phyloP scores from a whole-genome alignment of 2,797 vertebrate species.

The Danio choprae region DNA sequence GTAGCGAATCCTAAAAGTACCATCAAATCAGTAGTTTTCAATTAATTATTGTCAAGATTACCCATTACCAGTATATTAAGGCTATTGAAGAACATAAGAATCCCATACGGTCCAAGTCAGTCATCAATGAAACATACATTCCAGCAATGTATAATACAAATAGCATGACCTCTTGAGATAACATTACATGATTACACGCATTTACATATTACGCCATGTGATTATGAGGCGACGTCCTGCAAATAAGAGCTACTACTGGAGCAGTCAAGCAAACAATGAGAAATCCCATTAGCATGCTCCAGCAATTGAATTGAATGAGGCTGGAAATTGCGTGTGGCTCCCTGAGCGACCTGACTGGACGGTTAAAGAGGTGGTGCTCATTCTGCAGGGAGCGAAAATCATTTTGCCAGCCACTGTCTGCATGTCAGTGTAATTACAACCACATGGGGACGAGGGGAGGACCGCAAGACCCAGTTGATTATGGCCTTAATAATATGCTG shows the following conservation, averaged over 20 bases:
- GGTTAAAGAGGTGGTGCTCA: constrained; percentile 72
- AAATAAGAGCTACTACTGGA: constrained; percentile 51
- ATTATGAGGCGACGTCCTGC: constrained; percentile 56
- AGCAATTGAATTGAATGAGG: constrained; percentile 67
- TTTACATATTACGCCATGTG: constrained; percentile 54
- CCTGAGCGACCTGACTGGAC: constrained; percentile 66
- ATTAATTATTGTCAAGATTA: no score
- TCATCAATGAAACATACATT: no score
- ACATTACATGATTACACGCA: constrained; percentile 52
- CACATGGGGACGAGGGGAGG: constrained; percentile 68
- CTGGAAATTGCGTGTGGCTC: constrained; percentile 69
- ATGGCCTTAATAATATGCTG: constrained; percentile 68
- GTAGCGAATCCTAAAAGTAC: no score
- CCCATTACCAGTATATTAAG: no score
- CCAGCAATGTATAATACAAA: not conserved
- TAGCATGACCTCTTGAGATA: constrained; percentile 10
- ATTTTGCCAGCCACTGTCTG: constrained; percentile 69
- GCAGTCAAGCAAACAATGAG: constrained; percentile 75
- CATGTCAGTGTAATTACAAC: constrained; percentile 72
- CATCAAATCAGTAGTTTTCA: no score
- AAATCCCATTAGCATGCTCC: constrained; percentile 69
- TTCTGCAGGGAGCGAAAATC: constrained; percentile 63
- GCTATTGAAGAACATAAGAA: no score
- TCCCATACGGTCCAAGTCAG: no score
- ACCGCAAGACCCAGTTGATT: constrained; percentile 67